Evolutionary conservation across 1,140 invertebrate genomes (phyloP), one percentile per base, ranked within the genome.

Genomic region (Nasonia giraulti): DNA sequence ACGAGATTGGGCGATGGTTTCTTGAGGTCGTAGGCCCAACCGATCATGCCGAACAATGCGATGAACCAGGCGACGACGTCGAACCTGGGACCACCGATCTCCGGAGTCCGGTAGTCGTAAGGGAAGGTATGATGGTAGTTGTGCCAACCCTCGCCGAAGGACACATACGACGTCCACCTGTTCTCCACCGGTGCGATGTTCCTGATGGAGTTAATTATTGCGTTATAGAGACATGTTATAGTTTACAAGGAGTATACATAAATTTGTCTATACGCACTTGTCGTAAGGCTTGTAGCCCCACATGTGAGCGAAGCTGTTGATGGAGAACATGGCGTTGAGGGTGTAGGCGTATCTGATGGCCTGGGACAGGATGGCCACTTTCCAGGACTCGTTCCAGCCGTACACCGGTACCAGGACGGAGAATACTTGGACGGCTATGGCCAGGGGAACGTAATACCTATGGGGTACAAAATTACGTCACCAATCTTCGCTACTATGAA

Each of bases 111-210:
- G 90, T 98, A 98, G 90, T 99, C 98, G 94, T 96, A 97, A 0
- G 98, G 97, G 83, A 95, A 95, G 0, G 97, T 97, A 90, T 99
- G 98, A 90, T 99, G 98, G 92, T 98, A 99, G 92, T 99, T 99
- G 91, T 99, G 98, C 96, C 97, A 98, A 33, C 97, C 98, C 92
- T 97, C 97, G 0, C 97, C 97, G 14, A 97, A 89, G 0, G 96
- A 95, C 23, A 95, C 94, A 27, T 97, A 91, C 1, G 96, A 95
- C 0, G 97, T 96, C 1, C 94, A 90, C 0, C 95, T 88, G 88
- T 96, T 97, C 89, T 97, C 96, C 0, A 95, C 95, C 0, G 97
- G 94, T 66, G 94, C 96, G 55, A 97, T 97, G 17, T 23, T 81
- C 33, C 83, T 82, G 50, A 91, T 92, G 20, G 37, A 27, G 7